A percentile compares a stretch with the other conserved stretches of the same genome.
Conservation (phyloP, 2,888 invertebrate genomes). For the Epistrophe grossulariae region DNA sequence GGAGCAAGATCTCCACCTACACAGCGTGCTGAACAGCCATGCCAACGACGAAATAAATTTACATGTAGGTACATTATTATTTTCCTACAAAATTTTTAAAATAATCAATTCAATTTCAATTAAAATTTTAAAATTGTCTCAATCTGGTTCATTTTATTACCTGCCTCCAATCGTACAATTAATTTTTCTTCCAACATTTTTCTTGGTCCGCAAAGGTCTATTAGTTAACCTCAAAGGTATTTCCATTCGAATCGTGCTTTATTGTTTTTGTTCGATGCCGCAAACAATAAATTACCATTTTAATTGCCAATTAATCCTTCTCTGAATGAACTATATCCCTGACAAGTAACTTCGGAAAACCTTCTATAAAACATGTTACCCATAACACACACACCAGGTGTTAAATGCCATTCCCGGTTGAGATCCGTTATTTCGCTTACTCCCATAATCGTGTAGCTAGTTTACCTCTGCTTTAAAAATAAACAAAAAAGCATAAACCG, state of each 20-base stretch:
- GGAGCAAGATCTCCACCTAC: too few species aligned
- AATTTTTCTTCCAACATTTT: not conserved
- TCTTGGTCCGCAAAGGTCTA: not conserved
- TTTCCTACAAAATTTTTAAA: too few species aligned
- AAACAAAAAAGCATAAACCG: not conserved
- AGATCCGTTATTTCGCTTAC: constrained; percentile 50
- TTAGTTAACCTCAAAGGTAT: not conserved
- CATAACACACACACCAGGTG: constrained; percentile 55
- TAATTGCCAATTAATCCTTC: constrained; percentile 70
- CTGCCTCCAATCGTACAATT: not conserved
- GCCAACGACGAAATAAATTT: too few species aligned
- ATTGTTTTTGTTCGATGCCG: constrained; percentile 47
- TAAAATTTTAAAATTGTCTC: not conserved
- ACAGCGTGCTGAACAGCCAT: too few species aligned
- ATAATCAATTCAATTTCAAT: not conserved
- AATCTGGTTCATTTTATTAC: not conserved
- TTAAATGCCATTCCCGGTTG: constrained; percentile 36
- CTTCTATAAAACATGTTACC: constrained; percentile 52
- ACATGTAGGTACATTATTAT: too few species aligned
- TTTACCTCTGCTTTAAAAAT: not conserved
- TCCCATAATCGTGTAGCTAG: not conserved
- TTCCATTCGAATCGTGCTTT: constrained; percentile 49
- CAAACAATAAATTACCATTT: constrained; percentile 62
- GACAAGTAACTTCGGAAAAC: constrained; percentile 39
- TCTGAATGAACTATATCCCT: constrained; percentile 21